Base-by-base conservation (phyloP, 2,113 vertebrate genomes). In the Poeciliopsis turrubarensis region DNA sequence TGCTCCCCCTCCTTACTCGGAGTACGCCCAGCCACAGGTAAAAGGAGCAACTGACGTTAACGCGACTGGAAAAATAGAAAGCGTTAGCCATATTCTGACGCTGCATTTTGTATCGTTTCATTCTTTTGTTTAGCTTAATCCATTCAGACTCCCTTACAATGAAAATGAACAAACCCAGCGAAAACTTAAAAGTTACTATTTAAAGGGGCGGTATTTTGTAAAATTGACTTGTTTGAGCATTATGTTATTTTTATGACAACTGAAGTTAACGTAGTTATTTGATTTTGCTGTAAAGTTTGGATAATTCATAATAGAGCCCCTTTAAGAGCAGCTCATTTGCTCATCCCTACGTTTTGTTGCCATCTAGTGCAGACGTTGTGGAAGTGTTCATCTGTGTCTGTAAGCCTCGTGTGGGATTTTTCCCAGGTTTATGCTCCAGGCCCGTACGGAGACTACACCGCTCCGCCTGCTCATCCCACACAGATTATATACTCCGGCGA, bases 1-100 rank as follows among this genome's bases (percentile, higher is more conserved):
- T 8, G 93, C 94, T 84, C 93, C 94, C 68, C 94, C 94, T 0
- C 91, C 93, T 1, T 93, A 94, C 78, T 87, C 92, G 3, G 94
- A 95, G 88, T 92, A 92, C 44, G 89, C 89, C 39, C 83, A 92
- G 0, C 84, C 88, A 70, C 93, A 92, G 93, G 94, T 95, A 88
- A 81, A 67, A 67, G 6, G 0, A 39, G n/a, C 31, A 25, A 67
- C 22, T 25, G 19, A 3, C n/a, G 10, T 41, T 7, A 7, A 41
- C n/a, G 4, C 13, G 0, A 37, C 65, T 39, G 32, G 6, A 39
- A 66, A 29, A 27, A 67, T 26, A 44, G 25, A 17, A 70, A 70
- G 19, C 12, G 1, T 8, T 34, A 3, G 17, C 13, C 47, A 54
- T 54, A 54, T 54, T 54, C 47, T 54, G 27, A 63, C 0, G 9